These are phyloP conservation scores for Allacma fusca DNA, from an alignment of 2,888 invertebrate species.

Conservation along the genomic window DNA sequence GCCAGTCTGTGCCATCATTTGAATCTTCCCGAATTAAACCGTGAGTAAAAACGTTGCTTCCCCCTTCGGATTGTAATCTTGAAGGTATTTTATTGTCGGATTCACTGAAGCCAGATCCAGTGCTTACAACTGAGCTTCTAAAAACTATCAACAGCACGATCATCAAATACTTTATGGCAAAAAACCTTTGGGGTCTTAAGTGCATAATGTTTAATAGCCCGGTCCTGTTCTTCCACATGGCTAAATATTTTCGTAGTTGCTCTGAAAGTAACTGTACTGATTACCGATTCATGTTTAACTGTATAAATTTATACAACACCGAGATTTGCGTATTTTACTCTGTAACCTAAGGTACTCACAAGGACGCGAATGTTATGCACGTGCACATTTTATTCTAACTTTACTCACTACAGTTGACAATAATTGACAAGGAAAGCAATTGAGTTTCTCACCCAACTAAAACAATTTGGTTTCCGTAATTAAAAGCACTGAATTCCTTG, in stretches of 20 bases:
- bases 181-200: constrained; percentile 18
- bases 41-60: constrained; percentile 38
- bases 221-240: constrained; percentile 24
- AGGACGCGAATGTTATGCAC: no score
- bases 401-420: no score
- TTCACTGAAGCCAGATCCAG: constrained; percentile 37
- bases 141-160: constrained; percentile 35
- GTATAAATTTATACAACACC: constrained; percentile 9
- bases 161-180: constrained; percentile 19
- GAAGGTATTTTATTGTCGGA: constrained; percentile 47
- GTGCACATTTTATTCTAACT: no score
- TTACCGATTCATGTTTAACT: constrained; percentile 2
- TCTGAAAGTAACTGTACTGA: background rate
- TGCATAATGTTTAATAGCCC: constrained; percentile 11
- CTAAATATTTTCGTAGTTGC: constrained; percentile 1
- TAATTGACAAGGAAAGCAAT: no score
- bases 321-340: background rate
- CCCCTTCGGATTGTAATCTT: constrained; percentile 38
- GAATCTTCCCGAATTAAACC: constrained; percentile 42
- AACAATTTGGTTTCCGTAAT: no score
- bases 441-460: no score
- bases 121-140: constrained; percentile 14
- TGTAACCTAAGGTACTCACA: background rate
- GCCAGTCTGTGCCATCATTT: constrained; percentile 30
- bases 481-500: no score